Evolutionary conservation across 2,113 vertebrate species (phyloP).

Genomic region (Cercopithecus mona): DNA sequence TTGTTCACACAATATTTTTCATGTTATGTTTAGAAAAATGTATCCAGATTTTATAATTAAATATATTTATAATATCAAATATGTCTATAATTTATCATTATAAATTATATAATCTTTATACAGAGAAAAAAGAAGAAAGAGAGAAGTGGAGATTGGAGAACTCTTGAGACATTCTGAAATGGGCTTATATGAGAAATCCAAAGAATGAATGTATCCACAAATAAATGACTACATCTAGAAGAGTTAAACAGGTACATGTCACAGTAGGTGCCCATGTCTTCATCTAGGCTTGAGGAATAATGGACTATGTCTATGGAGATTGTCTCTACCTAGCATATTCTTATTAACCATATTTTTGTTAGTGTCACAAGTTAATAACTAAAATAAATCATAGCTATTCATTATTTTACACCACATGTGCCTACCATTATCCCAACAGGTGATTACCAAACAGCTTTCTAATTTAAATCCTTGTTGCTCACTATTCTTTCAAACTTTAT

Average conservation of each 20-base stretch:
- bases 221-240: neutral
- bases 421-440: neutral
- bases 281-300: neutral
- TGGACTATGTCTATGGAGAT: neutral
- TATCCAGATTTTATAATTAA: neutral
- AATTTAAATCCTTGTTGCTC: neutral
- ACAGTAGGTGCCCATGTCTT: neutral
- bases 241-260: neutral
- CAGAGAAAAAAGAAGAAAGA: neutral
- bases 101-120: neutral
- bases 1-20: neutral
- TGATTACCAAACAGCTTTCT: neutral
- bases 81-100: neutral
- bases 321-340: neutral
- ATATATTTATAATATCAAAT: neutral
- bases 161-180: neutral
- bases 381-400: neutral
- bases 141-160: neutral
- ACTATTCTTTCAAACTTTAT: neutral
- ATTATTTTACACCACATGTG: neutral
- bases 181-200: neutral
- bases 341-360: neutral
- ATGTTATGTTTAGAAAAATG: neutral
- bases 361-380: neutral
- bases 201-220: neutral